Evolutionary conservation across 53 echinoderm and acorn worm genomes (phyloP).

Genomic region (Arbacia lixula): DNA sequence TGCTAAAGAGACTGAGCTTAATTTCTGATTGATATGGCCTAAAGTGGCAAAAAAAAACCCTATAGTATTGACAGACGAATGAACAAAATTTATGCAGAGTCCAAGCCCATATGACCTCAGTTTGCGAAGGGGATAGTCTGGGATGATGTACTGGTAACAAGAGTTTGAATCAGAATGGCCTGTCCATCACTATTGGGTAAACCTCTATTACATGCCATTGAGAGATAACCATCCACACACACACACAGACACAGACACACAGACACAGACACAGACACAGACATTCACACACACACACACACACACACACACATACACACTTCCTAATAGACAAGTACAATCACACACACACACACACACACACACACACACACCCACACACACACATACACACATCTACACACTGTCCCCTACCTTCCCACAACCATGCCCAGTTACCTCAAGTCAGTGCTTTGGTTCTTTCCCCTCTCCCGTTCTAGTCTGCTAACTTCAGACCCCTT

Average conservation of each 20-base stretch:
- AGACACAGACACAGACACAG: neutral
- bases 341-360: too few relatives aligned
- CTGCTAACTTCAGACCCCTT: neutral
- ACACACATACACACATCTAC: neutral
- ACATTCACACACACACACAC: slow-evolving; percentile 16
- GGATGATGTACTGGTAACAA: slow-evolving; percentile 35
- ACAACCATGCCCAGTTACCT: slow-evolving; percentile 28
- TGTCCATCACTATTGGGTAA: slow-evolving; percentile 61
- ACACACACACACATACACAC: neutral
- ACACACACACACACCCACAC: slow-evolving; percentile 10
- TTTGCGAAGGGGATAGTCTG: too few relatives aligned
- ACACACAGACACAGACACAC: slow-evolving; percentile 3
- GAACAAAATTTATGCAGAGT: too few relatives aligned
- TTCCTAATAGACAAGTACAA: slow-evolving; percentile 1
- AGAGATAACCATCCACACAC: slow-evolving; percentile 49
- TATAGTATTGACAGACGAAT: too few relatives aligned
- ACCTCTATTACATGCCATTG: slow-evolving; percentile 61
- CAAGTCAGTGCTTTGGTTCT: slow-evolving; percentile 25
- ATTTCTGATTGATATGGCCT: too few relatives aligned
- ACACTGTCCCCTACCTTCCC: slow-evolving; percentile 9
- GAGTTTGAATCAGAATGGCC: slow-evolving; percentile 7
- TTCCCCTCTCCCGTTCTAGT: slow-evolving; percentile 21
- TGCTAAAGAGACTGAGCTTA: too few relatives aligned
- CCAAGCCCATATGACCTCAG: too few relatives aligned
- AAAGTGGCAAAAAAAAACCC: too few relatives aligned